phyloP scores from a whole-genome alignment of 2,113 vertebrate genomes.

The Datnioides undecimradiatus region DNA sequence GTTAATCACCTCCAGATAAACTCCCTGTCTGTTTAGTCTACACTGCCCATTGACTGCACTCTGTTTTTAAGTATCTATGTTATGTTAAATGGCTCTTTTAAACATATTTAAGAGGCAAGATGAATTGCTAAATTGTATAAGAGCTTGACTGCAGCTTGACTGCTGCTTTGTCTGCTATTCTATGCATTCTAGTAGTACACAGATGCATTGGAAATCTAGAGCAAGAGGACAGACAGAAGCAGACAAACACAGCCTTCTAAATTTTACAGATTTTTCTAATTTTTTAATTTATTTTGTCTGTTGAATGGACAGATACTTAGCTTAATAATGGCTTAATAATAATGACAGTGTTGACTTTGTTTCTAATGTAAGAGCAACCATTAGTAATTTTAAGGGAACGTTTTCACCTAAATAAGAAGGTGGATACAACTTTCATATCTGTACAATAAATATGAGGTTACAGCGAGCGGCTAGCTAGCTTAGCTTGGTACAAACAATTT shows the following conservation, averaged over 20 bases:
- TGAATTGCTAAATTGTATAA: not conserved
- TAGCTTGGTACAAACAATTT: not conserved
- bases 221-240: too few species aligned
- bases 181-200: not conserved
- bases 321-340: too few species aligned
- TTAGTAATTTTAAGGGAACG: not conserved
- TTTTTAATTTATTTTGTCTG: not conserved
- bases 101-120: constrained; percentile 4
- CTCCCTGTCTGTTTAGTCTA: constrained; percentile 19
- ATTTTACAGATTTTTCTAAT: not conserved
- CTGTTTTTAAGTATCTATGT: constrained; percentile 8
- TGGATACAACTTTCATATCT: not conserved
- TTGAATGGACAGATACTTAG: not conserved
- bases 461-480: not conserved
- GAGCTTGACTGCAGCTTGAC: not conserved
- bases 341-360: not conserved
- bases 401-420: not conserved
- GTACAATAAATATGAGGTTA: not conserved
- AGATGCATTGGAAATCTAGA: not conserved
- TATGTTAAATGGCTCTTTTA: constrained; percentile 4
- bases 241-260: not conserved
- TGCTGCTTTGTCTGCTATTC: not conserved
- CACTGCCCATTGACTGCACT: constrained; percentile 16
- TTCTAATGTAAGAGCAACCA: not conserved
- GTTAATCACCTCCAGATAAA: constrained; percentile 43